Conservation (phyloP, 1,140 invertebrate species). For the Cyphomyrmex costatus region DNA sequence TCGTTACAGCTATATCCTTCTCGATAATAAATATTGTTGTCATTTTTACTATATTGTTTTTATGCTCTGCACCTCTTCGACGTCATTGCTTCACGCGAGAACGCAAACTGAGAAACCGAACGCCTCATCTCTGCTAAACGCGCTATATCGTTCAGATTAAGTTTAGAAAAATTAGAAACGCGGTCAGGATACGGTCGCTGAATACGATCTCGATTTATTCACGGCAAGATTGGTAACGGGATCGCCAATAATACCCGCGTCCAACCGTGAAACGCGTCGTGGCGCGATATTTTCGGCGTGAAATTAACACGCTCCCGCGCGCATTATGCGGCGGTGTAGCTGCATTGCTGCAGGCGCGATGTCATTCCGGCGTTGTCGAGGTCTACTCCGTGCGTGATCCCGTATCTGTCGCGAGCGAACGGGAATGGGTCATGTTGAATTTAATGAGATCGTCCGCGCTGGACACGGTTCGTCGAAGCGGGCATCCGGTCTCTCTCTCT, state of each 20-base stretch:
- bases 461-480: conserved; percentile 45
- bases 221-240: neutral
- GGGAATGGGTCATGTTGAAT: conserved; percentile 37
- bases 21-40: neutral
- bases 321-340: conserved; percentile 17
- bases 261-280: conserved; percentile 16
- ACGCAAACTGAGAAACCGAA: neutral
- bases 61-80: neutral
- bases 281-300: conserved; percentile 42
- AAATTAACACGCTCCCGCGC: conserved; percentile 18
- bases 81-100: neutral
- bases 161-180: neutral
- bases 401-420: conserved; percentile 42
- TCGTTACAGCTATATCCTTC: neutral
- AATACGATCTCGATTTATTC: neutral
- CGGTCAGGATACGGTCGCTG: neutral
- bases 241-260: neutral
- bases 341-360: conserved; percentile 13
- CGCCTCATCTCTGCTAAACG: neutral
- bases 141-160: no score
- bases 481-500: conserved; percentile 42
- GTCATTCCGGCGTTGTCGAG: conserved; percentile 22
- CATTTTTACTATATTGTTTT: neutral
- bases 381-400: conserved; percentile 26
- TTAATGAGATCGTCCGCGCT: conserved; percentile 53